Conservation (phyloP, 2,888 invertebrate species). For the Tachina fera region DNA sequence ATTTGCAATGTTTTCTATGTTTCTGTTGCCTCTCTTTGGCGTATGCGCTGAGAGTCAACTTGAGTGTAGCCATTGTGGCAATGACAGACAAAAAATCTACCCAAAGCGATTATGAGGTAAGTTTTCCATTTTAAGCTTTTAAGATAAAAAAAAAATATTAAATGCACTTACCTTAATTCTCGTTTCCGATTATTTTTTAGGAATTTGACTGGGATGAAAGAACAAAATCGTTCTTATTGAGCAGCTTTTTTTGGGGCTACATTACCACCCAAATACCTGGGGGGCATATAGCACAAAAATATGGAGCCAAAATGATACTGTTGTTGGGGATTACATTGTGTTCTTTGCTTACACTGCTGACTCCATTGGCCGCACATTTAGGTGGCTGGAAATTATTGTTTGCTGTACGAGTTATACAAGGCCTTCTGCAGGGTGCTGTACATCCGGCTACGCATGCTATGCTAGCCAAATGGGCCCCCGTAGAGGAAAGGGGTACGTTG, state of each 20-base stretch:
- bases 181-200: slow-evolving; percentile 79
- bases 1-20: slow-evolving; percentile 86
- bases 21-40: slow-evolving; percentile 86
- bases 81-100: slow-evolving; percentile 85
- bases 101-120: slow-evolving; percentile 83
- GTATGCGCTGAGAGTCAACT: slow-evolving; percentile 87
- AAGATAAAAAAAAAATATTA: slow-evolving; percentile 70
- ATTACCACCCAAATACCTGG: slow-evolving; percentile 86
- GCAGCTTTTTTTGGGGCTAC: slow-evolving; percentile 89
- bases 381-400: slow-evolving; percentile 86
- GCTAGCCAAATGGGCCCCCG: slow-evolving; percentile 89
- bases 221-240: slow-evolving; percentile 85
- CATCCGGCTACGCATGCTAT: slow-evolving; percentile 88
- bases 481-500: slow-evolving; percentile 86
- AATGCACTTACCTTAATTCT: not conserved
- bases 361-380: slow-evolving; percentile 87
- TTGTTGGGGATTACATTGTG: slow-evolving; percentile 85
- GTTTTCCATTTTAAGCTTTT: slow-evolving; percentile 10
- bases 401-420: slow-evolving; percentile 86
- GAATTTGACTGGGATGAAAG: slow-evolving; percentile 85
- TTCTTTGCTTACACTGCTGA: slow-evolving; percentile 86
- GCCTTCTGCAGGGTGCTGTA: slow-evolving; percentile 87
- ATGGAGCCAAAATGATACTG: slow-evolving; percentile 88
- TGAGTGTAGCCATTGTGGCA: slow-evolving; percentile 89
- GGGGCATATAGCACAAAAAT: slow-evolving; percentile 88